phyloP scores from a whole-genome alignment of 1,140 invertebrate genomes.

The Paraescarpia echinospica region DNA sequence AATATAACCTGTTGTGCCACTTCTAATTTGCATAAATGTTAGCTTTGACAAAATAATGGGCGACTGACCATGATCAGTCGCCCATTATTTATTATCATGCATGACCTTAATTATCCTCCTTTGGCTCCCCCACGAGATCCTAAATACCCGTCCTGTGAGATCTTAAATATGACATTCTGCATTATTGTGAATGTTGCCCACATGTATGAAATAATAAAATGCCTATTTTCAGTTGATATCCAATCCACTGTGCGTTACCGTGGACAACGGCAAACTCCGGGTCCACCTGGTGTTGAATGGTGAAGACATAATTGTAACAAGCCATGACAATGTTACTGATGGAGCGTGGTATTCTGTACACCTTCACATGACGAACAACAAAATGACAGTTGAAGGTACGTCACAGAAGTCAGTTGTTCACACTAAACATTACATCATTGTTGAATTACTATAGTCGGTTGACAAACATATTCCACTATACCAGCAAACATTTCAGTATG shows the following conservation, averaged over 20 bases:
- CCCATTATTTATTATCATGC: no score
- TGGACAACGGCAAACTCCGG: conserved; percentile 38
- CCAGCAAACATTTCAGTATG: no score
- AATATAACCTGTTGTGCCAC: no score
- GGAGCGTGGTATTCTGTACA: conserved; percentile 38
- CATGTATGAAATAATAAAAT: not conserved
- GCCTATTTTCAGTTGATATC: conserved; percentile 33
- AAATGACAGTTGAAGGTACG: not conserved
- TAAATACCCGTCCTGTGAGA: not conserved
- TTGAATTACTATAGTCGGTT: not conserved
- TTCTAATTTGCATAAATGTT: no score
- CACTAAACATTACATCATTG: not conserved
- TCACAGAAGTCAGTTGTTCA: not conserved
- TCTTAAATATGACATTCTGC: not conserved
- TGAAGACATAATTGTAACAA: conserved; percentile 25
- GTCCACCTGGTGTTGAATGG: conserved; percentile 38
- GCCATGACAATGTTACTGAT: conserved; percentile 32
- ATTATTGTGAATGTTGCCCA: no score
- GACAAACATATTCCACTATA: no score
- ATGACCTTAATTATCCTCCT: no score
- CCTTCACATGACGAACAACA: not conserved
- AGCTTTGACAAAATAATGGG: not conserved
- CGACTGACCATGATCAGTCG: no score
- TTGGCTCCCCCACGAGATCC: no score
- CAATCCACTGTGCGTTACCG: conserved; percentile 34